These are phyloP conservation scores for Anas acuta DNA, from an alignment of 2,797 vertebrate genomes.

Conservation along the genomic window DNA sequence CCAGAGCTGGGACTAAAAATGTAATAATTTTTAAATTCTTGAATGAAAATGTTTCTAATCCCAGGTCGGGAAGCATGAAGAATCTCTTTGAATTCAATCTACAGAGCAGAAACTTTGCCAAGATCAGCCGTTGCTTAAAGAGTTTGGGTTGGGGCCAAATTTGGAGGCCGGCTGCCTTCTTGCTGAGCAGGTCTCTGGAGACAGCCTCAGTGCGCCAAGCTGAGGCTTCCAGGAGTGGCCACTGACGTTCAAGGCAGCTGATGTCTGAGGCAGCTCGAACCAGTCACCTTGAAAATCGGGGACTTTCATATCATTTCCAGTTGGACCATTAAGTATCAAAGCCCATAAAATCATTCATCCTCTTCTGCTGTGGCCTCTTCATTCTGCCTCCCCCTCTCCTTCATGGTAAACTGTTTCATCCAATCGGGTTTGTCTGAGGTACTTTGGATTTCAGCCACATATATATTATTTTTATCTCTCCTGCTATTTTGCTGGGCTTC, in stretches of 20 bases:
- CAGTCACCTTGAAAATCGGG: slow-evolving; percentile 47
- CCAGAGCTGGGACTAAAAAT: background rate
- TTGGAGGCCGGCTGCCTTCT: background rate
- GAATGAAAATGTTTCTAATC: background rate
- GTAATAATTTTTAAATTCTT: background rate
- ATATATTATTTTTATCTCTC: background rate
- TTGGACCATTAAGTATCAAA: slow-evolving; percentile 31
- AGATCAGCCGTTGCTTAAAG: slow-evolving; percentile 29
- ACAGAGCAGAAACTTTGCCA: slow-evolving; percentile 33
- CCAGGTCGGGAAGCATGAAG: background rate
- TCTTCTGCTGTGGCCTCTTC: background rate
- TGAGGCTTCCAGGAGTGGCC: background rate
- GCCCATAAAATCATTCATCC: slow-evolving; percentile 45
- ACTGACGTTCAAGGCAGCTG: background rate
- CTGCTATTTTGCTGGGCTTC: slow-evolving; percentile 9
- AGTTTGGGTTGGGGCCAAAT: background rate
- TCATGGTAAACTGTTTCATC: background rate
- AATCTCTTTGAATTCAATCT: slow-evolving; percentile 17
- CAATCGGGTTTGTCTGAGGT: background rate
- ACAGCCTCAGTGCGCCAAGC: background rate
- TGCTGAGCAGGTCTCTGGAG: background rate
- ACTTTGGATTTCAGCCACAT: background rate
- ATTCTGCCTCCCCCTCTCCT: background rate
- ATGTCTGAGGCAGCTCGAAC: background rate
- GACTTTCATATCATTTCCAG: slow-evolving; percentile 11